phyloP scores from a whole-genome alignment of 2,797 vertebrate species.

The Tiaroga cobitis region DNA sequence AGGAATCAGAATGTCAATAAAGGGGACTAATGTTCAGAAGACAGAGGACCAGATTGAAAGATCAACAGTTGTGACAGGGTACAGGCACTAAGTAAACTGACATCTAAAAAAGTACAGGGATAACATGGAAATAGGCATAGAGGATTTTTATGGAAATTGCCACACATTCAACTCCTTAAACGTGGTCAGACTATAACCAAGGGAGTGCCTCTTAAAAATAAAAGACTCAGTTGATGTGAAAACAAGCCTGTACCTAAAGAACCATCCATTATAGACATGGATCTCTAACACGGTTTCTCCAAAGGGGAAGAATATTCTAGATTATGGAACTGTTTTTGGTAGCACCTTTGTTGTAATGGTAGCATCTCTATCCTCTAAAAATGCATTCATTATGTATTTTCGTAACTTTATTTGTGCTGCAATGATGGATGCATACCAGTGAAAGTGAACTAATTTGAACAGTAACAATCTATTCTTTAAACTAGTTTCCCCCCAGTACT shows the following conservation, averaged over 20 bases:
- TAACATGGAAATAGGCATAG: conserved; percentile 39
- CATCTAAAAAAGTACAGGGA: conserved; percentile 60
- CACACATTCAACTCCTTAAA: conserved; percentile 45
- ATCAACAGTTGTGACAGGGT: conserved; percentile 76
- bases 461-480: conserved; percentile 68
- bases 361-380: conserved; percentile 69
- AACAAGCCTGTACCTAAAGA: conserved; percentile 71
- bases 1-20: conserved; percentile 55
- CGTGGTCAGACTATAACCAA: conserved; percentile 50
- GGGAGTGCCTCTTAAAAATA: conserved; percentile 67
- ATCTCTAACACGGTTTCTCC: conserved; percentile 62
- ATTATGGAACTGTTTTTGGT: conserved; percentile 64
- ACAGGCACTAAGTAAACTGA: conserved; percentile 75
- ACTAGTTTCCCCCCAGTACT: conserved; percentile 70
- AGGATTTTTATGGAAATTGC: conserved; percentile 43
- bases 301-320: conserved; percentile 68
- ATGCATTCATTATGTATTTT: conserved; percentile 63
- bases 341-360: conserved; percentile 70
- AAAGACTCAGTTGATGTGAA: conserved; percentile 63
- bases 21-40: no score
- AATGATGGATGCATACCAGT: conserved; percentile 68
- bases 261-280: conserved; percentile 63
- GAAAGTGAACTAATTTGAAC: conserved; percentile 70
- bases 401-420: conserved; percentile 68
- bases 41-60: conserved; percentile 71